Conservation (phyloP, 2,888 invertebrate species). For the Thymelicus lineola region DNA sequence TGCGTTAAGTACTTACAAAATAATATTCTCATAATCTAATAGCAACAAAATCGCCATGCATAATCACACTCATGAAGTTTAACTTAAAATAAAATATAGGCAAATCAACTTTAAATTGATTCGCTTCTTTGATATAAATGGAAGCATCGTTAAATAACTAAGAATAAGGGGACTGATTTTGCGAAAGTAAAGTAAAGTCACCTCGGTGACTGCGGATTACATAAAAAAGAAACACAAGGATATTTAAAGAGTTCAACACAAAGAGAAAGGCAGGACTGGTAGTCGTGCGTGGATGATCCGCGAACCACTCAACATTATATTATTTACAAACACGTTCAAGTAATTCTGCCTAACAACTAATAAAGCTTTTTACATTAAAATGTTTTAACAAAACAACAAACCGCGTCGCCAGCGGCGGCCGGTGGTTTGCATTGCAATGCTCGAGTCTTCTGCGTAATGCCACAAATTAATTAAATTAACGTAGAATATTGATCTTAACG, state of each 20-base stretch:
- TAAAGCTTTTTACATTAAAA: conserved; percentile 84
- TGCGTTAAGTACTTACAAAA: conserved; percentile 69
- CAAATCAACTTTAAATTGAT: conserved; percentile 80
- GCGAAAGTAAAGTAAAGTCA: conserved; percentile 51
- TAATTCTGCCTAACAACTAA: conserved; percentile 75
- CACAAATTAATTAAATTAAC: conserved; percentile 77
- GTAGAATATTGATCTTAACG: conserved; percentile 81
- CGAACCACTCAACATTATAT: conserved; percentile 69
- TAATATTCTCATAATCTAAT: conserved; percentile 67
- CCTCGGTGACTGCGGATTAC: conserved; percentile 23
- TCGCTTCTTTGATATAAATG: conserved; percentile 84
- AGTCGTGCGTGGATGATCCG: conserved; percentile 50
- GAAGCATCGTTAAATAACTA: conserved; percentile 83
- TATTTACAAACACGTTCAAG: conserved; percentile 79
- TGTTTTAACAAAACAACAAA: conserved; percentile 70
- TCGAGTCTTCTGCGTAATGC: conserved; percentile 80
- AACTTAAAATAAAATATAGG: conserved; percentile 74
- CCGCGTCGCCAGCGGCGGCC: conserved; percentile 51
- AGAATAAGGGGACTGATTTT: conserved; percentile 63
- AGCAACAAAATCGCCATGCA: conserved; percentile 81
- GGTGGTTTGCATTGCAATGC: conserved; percentile 77
- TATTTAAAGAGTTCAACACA: conserved; percentile 24
- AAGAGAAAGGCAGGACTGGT: conserved; percentile 39
- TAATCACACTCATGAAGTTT: conserved; percentile 80
- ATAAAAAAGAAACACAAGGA: conserved; percentile 43